Base-by-base conservation (phyloP, 1,140 invertebrate genomes). In the Camponotus pennsylvanicus region DNA sequence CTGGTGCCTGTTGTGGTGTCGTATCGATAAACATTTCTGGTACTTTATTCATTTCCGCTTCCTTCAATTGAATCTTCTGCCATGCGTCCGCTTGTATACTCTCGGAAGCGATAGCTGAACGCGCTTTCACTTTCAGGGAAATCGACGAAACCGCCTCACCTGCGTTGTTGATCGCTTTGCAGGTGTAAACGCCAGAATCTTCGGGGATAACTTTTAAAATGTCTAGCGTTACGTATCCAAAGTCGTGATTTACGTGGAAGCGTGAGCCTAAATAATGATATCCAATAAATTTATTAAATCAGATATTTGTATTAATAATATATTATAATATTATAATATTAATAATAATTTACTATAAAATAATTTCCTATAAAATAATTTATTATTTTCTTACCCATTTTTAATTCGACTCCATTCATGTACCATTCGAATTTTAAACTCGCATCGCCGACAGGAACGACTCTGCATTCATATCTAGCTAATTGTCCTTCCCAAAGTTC, bases 381-480 rank as follows among this genome's bases (percentile, higher is more conserved):
- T 27, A 27, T 27, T 27, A 61, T 52, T 49, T 34, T 91, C 96
- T 94, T 95, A 97, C 98, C 98, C 97, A 98, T 97, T 96, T 99
- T 97, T 77, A 99, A 95, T 96, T 98, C 97, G 21, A 98, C 96
- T 88, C 98, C 99, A 93, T 99, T 99, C 66, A 98, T 97, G 91
- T 97, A 99, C 99, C 99, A 99, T 95, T 99, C 98, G 89, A 99
- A 99, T 91, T 97, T 96, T 63, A 99, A 95, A 90, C 97, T 98
- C 13, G 98, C 96, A 95, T 99, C 99, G 8, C 99, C 98, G 84
- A 99, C 98, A 55, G 98, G 98, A 37, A 99, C 97, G n/a, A 99
- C 98, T 64, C 98, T 96, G 86, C 98, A 99, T 95, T 99, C 98
- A 94, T 99, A 99, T 95, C 98, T 98, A 86, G 98, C 98, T 87